A percentile compares a stretch with the other conserved stretches of the same genome.
Evolutionary conservation across 2,113 vertebrate species (phyloP).

Genomic region (Platanista minor): DNA sequence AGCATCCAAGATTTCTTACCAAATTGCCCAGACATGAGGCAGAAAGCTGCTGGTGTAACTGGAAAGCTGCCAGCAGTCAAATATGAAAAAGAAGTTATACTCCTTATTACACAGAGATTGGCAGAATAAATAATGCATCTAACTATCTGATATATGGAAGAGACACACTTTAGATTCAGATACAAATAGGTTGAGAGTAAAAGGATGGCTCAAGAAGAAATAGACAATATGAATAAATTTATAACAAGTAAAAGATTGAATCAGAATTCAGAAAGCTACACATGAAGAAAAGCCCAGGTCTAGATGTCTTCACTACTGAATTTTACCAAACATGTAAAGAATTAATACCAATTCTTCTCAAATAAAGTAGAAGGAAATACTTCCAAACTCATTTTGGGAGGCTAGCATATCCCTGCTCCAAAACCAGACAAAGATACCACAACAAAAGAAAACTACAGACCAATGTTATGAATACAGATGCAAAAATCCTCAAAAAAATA

Average conservation of each 20-base stretch:
- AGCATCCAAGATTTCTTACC: neutral
- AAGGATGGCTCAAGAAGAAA: neutral
- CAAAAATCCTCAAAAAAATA: neutral
- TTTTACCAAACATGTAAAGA: neutral
- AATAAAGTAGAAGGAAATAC: neutral
- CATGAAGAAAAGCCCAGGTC: neutral
- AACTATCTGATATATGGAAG: neutral
- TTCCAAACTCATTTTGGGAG: neutral
- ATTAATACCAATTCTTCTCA: neutral
- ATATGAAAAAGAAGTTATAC: neutral
- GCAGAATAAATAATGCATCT: neutral
- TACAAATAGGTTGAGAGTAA: neutral
- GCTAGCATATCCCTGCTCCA: neutral
- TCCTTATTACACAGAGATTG: neutral
- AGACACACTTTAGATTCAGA: neutral
- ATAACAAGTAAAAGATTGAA: neutral
- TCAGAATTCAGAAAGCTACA: neutral
- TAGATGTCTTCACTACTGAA: neutral
- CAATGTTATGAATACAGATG: neutral
- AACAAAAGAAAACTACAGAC: neutral
- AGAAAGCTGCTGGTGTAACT: neutral
- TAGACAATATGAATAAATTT: neutral
- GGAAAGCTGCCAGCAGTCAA: neutral
- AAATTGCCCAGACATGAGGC: neutral
- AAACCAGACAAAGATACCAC: neutral